Percentiles rank a stretch among this genome's conserved stretches.
Evolutionary conservation across 2,888 invertebrate species (phyloP).

Genomic region (Tiliacea aurago): DNA sequence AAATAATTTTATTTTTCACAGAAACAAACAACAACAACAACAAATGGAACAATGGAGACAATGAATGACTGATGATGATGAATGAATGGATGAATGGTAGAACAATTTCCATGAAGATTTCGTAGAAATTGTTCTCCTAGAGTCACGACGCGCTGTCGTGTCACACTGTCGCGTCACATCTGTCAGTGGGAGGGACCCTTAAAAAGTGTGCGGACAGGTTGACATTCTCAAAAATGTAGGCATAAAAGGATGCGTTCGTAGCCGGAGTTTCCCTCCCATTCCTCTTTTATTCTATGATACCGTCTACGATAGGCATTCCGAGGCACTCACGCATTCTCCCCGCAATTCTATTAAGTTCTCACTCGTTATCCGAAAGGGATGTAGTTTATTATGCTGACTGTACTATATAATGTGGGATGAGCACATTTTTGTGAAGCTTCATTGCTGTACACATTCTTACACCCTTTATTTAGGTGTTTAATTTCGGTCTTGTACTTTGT

Average conservation of each 20-base stretch:
- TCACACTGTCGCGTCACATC: too few relatives aligned
- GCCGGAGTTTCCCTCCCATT: neutral
- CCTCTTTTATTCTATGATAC: conserved; percentile 24
- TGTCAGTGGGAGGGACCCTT: neutral
- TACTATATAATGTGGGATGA: conserved; percentile 39
- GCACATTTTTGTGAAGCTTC: conserved; percentile 56
- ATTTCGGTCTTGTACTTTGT: conserved; percentile 29
- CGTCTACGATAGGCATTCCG: conserved; percentile 56
- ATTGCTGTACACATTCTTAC: conserved; percentile 43
- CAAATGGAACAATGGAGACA: too few relatives aligned
- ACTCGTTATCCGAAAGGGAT: conserved; percentile 67
- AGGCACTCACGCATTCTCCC: conserved; percentile 56
- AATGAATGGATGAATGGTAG: too few relatives aligned
- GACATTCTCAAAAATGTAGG: neutral
- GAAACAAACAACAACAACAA: too few relatives aligned
- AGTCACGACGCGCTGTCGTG: too few relatives aligned
- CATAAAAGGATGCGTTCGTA: neutral
- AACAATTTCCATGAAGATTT: too few relatives aligned
- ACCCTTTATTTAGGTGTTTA: conserved; percentile 46
- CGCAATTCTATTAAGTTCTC: conserved; percentile 66
- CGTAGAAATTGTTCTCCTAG: too few relatives aligned
- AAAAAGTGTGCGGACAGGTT: neutral
- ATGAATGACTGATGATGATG: too few relatives aligned
- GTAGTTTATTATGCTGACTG: conserved; percentile 65
- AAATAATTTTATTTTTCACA: too few relatives aligned